Evolutionary conservation across 2,888 invertebrate genomes (phyloP), one percentile per base, ranked within the genome.

Genomic region (Noctuana brunneofusca): DNA sequence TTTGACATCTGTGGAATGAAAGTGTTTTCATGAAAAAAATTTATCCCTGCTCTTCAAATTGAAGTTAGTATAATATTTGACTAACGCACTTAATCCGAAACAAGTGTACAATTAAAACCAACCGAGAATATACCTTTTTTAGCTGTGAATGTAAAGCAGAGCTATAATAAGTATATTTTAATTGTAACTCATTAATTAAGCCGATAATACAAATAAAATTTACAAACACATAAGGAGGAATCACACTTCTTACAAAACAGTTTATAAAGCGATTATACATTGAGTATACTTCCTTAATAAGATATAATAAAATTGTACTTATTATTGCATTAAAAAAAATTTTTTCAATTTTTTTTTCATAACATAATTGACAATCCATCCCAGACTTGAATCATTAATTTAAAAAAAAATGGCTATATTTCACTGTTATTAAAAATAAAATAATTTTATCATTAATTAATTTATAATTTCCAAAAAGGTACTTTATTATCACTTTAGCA

Each of bases 311-410:
- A 49, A n/a, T 57, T 57, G 57, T 57, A 49, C 57, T 57, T 57
- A 14, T 43, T 16, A 16, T 16, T 14, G 16, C 14, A 8, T 43
- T 43, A 8, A 16, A 43, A 0, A 6, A 1, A 6, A 5, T 43
- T 43, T 8, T 18, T 43, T 12, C n/a, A 1, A 12, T 41, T 14
- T 18, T 16, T 38, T 38, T 14, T 14, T 3, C 2, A 38, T 8
- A 43, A 18, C 32, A 52, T 58, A 58, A 58, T 58, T 58, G 58
- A 58, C 58, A 38, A 52, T 58, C 58, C 58, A 58, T 58, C 58
- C 58, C 58, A 58, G 58, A 58, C 49, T 58, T 35, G 5, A 52
- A 52, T 6, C 24, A 50, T 50, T 18, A 16, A 43, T 1, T 1
- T 16, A 38, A 49, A 12, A 38, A 58, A 20, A 27, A 30, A 22